These are phyloP conservation scores for Lacanobia wlatinum DNA, from an alignment of 2,888 invertebrate genomes.

Conservation along the genomic window DNA sequence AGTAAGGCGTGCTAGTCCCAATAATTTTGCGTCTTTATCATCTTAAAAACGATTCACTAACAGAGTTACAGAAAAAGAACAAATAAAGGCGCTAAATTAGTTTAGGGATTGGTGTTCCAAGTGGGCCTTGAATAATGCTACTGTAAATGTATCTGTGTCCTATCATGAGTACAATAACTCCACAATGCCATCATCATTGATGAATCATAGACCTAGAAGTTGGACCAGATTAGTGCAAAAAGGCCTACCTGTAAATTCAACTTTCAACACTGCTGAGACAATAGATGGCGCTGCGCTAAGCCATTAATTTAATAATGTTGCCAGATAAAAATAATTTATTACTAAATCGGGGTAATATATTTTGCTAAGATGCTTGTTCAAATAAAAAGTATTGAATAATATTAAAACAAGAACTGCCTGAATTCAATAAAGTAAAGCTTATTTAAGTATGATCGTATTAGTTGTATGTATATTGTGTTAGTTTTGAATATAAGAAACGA, in stretches of 20 bases:
- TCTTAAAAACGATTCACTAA: no score
- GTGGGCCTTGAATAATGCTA: no score
- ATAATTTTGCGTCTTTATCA: no score
- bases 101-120: no score
- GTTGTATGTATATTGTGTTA: constrained; percentile 31
- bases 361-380: constrained; percentile 13
- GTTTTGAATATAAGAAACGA: constrained; percentile 4
- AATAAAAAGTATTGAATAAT: constrained; percentile 2
- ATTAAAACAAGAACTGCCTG: constrained; percentile 32
- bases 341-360: constrained; percentile 46
- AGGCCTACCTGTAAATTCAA: neutral
- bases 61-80: no score
- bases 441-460: constrained; percentile 25
- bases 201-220: neutral
- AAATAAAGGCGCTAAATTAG: no score
- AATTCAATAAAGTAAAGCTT: constrained; percentile 32
- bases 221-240: constrained; percentile 1
- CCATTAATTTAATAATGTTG: constrained; percentile 22
- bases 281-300: constrained; percentile 6
- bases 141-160: neutral
- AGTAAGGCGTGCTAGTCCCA: no score
- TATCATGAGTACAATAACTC: neutral
- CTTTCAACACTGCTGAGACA: neutral
- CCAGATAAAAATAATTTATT: constrained; percentile 27
- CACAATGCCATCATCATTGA: neutral